A percentile compares a stretch with the other conserved stretches of the same genome.
These are phyloP conservation scores for Merodon equestris DNA, from an alignment of 2,888 invertebrate genomes.

Conservation along the genomic window DNA sequence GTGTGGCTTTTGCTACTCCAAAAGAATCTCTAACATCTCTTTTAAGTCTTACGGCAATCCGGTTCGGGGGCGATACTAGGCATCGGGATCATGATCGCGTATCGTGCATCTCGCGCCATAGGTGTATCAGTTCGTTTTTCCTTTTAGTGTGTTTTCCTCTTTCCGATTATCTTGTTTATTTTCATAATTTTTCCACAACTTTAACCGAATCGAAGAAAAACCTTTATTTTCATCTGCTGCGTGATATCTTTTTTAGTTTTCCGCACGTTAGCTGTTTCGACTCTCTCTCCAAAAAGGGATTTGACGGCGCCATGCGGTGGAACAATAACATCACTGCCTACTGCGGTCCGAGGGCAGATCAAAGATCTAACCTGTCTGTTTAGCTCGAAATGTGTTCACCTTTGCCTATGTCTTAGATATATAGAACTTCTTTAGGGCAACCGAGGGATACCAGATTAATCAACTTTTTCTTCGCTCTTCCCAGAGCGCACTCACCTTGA, in stretches of 20 bases:
- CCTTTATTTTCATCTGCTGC: conserved; percentile 49
- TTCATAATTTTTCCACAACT: conserved; percentile 67
- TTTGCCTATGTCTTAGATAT: no score
- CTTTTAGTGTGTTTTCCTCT: conserved; percentile 64
- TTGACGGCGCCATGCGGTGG: conserved; percentile 66
- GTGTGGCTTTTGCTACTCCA: conserved; percentile 10
- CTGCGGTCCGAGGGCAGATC: conserved; percentile 49
- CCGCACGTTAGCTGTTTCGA: conserved; percentile 16
- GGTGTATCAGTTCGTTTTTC: conserved; percentile 36
- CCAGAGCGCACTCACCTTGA: conserved; percentile 63
- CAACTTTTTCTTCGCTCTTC: conserved; percentile 60
- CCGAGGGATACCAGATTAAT: conserved; percentile 44
- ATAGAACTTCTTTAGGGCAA: conserved; percentile 51
- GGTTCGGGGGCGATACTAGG: no score
- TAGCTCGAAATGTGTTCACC: conserved; percentile 26
- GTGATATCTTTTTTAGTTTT: no score
- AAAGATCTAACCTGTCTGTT: conserved; percentile 65
- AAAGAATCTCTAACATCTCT: conserved; percentile 35
- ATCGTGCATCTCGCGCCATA: conserved; percentile 37
- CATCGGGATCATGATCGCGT: no score
- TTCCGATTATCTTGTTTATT: conserved; percentile 64
- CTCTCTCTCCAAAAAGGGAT: conserved; percentile 32
- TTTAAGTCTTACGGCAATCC: conserved; percentile 61
- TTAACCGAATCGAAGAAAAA: conserved; percentile 48
- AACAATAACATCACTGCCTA: conserved; percentile 52